phyloP scores from a whole-genome alignment of 2,113 vertebrate species.

The Eretmochelys imbricata region DNA sequence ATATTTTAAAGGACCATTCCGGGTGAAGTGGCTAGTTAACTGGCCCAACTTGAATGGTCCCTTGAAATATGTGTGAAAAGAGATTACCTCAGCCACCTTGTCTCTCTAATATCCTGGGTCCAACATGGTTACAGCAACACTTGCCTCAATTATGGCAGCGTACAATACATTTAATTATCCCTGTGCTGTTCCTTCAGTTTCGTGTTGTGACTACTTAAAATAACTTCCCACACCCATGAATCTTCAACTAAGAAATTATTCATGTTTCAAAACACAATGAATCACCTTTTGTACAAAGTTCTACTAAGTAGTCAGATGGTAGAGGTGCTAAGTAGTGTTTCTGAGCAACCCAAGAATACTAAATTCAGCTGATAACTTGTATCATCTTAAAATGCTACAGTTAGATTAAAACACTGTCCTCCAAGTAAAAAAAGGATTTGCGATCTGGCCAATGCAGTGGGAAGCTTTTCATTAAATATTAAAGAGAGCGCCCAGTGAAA shows the following conservation, averaged over 20 bases:
- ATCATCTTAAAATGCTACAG: constrained; percentile 18
- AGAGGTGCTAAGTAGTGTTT: not conserved
- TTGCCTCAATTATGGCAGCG: not conserved
- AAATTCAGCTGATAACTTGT: not conserved
- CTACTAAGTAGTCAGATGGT: not conserved
- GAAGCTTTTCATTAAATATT: constrained; percentile 64
- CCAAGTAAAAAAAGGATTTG: constrained; percentile 37
- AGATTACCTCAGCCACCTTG: not conserved
- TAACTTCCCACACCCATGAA: constrained; percentile 26
- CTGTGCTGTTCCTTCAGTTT: not conserved
- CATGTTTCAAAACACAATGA: constrained; percentile 16
- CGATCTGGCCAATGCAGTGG: not conserved
- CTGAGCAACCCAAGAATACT: not conserved
- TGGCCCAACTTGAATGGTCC: not conserved
- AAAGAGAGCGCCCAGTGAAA: constrained; percentile 14
- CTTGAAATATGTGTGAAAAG: not conserved
- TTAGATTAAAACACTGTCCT: constrained; percentile 18
- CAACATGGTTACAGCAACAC: not conserved
- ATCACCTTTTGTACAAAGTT: not conserved
- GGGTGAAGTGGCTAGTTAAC: not conserved
- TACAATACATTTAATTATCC: constrained; percentile 18
- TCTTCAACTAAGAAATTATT: constrained; percentile 3
- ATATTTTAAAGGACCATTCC: not conserved
- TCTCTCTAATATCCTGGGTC: not conserved
- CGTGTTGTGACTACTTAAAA: constrained; percentile 44